Conservation (phyloP, 2,888 invertebrate genomes). For the Aphidius colemani region DNA sequence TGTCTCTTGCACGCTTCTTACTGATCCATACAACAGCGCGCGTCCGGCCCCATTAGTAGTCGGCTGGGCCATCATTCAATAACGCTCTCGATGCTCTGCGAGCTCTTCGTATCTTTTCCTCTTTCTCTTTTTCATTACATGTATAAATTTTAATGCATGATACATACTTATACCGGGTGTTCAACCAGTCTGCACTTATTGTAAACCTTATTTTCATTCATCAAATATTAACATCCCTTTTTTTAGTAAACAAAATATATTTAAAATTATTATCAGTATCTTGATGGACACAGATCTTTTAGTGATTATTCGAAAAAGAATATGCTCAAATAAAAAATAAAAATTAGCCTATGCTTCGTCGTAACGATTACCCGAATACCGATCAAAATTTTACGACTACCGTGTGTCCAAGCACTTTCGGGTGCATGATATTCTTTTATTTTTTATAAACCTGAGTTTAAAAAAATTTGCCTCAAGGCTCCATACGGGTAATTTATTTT, state of each 20-base stretch:
- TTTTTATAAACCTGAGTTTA: no score
- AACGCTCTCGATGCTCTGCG: constrained; percentile 50
- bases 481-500: no score
- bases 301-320: constrained; percentile 1
- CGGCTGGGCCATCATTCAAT: constrained; percentile 60
- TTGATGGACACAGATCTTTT: neutral
- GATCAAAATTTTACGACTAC: constrained; percentile 28
- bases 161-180: constrained; percentile 38
- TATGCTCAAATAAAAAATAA: constrained; percentile 18
- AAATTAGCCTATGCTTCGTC: constrained; percentile 28
- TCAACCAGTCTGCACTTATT: constrained; percentile 21
- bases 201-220: constrained; percentile 2
- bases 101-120: constrained; percentile 30
- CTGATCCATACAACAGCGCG: constrained; percentile 50
- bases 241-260: constrained; percentile 7
- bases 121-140: neutral
- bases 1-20: constrained; percentile 42
- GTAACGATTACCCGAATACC: constrained; percentile 34
- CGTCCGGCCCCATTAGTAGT: constrained; percentile 59
- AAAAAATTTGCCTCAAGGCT: no score
- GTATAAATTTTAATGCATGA: constrained; percentile 13
- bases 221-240: constrained; percentile 3
- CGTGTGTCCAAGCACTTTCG: constrained; percentile 31
- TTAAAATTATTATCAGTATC: constrained; percentile 7
- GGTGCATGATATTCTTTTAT: constrained; percentile 28